A percentile compares a stretch with the other conserved stretches of the same genome.
Conservation (phyloP, 1,140 invertebrate species). For the Temnothorax nylanderi region DNA sequence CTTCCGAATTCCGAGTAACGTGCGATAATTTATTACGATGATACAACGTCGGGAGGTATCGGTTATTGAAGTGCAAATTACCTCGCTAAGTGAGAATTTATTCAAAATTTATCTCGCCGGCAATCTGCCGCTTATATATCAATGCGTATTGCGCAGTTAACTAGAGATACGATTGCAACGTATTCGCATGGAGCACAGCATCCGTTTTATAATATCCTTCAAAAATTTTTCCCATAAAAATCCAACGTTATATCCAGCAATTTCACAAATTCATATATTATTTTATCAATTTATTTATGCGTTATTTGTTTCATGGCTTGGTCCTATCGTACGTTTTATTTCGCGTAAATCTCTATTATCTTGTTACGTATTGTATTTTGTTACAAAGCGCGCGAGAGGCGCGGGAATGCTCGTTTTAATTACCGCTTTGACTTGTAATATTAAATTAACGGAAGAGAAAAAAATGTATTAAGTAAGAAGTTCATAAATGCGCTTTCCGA, state of each 20-base stretch:
- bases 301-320: neutral
- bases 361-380: neutral
- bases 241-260: neutral
- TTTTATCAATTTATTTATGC: neutral
- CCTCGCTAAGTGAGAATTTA: neutral
- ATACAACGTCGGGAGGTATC: slow-evolving; percentile 11
- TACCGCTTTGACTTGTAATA: neutral
- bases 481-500: slow-evolving; percentile 29
- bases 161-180: neutral
- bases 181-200: neutral
- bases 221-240: neutral
- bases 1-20: slow-evolving; percentile 18
- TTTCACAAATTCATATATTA: neutral
- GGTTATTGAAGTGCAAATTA: slow-evolving; percentile 6
- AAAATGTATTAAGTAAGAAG: slow-evolving; percentile 8
- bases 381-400: neutral
- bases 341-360: neutral
- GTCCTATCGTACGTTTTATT: neutral
- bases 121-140: neutral
- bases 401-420: neutral
- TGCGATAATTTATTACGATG: slow-evolving; percentile 14
- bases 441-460: slow-evolving; percentile 4
- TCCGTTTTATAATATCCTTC: neutral
- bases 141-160: neutral
- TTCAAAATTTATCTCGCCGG: slow-evolving; percentile 1